phyloP scores from a whole-genome alignment of 2,797 vertebrate species.

The Ptychobarbus kaznakovi region DNA sequence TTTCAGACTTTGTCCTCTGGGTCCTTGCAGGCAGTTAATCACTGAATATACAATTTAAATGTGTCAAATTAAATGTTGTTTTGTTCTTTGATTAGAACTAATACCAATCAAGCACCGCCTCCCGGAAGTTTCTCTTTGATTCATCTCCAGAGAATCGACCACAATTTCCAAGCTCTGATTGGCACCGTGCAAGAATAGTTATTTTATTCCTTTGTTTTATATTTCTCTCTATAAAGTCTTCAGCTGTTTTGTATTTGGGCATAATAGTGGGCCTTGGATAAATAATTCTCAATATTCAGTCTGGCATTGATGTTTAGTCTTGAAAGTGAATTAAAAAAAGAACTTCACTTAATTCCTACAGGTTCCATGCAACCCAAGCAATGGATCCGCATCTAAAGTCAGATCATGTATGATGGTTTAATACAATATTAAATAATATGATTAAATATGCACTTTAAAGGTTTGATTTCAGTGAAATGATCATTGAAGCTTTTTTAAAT shows the following conservation, averaged over 20 bases:
- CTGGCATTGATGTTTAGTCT: background rate
- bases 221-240: background rate
- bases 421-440: background rate
- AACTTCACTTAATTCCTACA: background rate
- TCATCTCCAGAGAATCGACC: background rate
- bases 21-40: slow-evolving; percentile 67
- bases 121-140: background rate
- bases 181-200: background rate
- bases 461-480: background rate
- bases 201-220: background rate
- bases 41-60: background rate
- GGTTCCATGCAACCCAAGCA: background rate
- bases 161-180: background rate
- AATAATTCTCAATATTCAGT: background rate
- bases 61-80: background rate
- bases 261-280: background rate
- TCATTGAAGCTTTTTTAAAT: background rate
- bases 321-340: background rate
- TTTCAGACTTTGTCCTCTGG: slow-evolving; percentile 74
- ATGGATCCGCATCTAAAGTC: background rate
- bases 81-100: background rate
- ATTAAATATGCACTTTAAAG: background rate
- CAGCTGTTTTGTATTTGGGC: background rate
- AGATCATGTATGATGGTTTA: background rate
- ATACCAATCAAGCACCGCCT: background rate